Conservation (phyloP, 2,888 invertebrate genomes). For the Aproaerema taeniolella region DNA sequence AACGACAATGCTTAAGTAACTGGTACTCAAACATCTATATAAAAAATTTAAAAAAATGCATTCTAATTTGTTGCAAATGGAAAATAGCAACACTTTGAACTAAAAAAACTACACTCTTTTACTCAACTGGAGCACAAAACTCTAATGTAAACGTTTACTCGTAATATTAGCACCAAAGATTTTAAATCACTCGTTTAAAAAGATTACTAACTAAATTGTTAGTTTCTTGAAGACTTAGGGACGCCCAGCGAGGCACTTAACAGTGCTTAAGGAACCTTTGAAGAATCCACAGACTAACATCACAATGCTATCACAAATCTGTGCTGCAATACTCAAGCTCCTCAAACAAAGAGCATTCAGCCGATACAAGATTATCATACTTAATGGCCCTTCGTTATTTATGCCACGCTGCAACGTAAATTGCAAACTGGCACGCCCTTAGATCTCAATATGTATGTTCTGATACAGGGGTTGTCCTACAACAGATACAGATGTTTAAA, state of each 20-base stretch:
- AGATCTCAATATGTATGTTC: constrained; percentile 52
- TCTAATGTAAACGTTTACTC: too few species aligned
- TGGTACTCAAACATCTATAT: too few species aligned
- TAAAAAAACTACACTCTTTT: too few species aligned
- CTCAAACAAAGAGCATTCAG: constrained; percentile 49
- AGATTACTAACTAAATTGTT: too few species aligned
- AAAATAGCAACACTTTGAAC: too few species aligned
- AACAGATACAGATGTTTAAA: not conserved
- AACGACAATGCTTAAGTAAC: too few species aligned
- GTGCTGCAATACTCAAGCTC: constrained; percentile 17
- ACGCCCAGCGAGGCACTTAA: too few species aligned
- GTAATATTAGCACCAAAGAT: too few species aligned
- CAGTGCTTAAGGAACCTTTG: not conserved
- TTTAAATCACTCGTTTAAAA: too few species aligned
- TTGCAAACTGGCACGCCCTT: constrained; percentile 49
- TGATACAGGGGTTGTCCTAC: constrained; percentile 28
- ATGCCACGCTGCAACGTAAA: constrained; percentile 47
- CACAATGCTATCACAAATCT: constrained; percentile 35
- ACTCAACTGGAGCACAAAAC: too few species aligned
- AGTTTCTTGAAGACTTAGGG: not conserved
- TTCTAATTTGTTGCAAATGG: too few species aligned
- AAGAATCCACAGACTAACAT: constrained; percentile 26
- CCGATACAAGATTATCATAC: constrained; percentile 51
- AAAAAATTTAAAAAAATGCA: too few species aligned
- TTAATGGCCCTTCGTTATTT: constrained; percentile 44